Evolutionary conservation across 2,888 invertebrate genomes (phyloP), one percentile per base, ranked within the genome.

Genomic region (Diabrotica balteata): DNA sequence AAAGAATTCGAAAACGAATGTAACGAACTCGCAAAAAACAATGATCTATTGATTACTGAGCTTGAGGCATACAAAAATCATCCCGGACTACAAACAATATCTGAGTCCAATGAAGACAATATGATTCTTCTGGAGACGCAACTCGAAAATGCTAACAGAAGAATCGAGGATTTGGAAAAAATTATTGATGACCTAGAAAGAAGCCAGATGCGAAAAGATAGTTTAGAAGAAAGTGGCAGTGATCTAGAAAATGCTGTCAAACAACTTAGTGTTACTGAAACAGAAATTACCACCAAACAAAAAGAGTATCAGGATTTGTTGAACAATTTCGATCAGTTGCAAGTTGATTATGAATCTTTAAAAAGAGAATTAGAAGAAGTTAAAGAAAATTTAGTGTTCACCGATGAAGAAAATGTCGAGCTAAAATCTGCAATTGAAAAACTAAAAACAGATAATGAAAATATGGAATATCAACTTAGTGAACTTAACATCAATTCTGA

Each of bases 21-120:
- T 72, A 85, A 86, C 67, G 90, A 90, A 79, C 86, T 91, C 79
- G 89, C 90, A 82, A 90, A 90, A 79, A 91, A 90, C 80, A 91
- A 91, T 77, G 91, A 90, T 76, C 86, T 90, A 67, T 83, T 91
- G n/a, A 86, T 91, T 73, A 87, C 87, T 59, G 90, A 91, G 82
- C 85, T 91, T 69, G 86, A 90, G 53, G 86, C 88, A 58, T 86
- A 88, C 61, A 90, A 90, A 78, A 88, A 86, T 59, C 84, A 85
- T n/a, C 86, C 87, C n/a, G 90, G 90, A 74, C 82, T 91, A 73
- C 89, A 91, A 80, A 90, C 91, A 0, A 91, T 92, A 61, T 88
- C 89, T 59, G 91, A 92, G 84, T 88, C 89, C 2, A 91, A 91
- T 76, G 91, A 91, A 84, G 91, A 91, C 75, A 90, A 89, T 72